phyloP scores from a whole-genome alignment of 2,113 vertebrate genomes.

The Sphyrna mokarran region DNA sequence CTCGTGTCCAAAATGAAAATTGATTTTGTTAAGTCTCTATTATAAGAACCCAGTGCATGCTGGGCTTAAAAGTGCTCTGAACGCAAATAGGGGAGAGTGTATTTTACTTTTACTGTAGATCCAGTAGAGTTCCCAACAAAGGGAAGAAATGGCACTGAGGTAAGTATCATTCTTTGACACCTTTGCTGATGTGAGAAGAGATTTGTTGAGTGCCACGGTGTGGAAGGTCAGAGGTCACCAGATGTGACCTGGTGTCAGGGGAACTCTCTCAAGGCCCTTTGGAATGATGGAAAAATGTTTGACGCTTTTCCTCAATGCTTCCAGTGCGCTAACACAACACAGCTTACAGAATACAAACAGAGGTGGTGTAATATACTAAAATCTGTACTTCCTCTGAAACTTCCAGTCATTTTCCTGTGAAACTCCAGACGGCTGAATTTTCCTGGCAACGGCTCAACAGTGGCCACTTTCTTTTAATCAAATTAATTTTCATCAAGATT shows the following conservation, averaged over 20 bases:
- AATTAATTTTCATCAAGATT: conserved; percentile 54
- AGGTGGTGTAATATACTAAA: conserved; percentile 68
- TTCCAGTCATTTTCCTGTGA: conserved; percentile 80
- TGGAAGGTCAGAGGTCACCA: conserved; percentile 49
- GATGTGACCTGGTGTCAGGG: conserved; percentile 52
- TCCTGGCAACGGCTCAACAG: conserved; percentile 78
- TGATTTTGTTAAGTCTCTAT: neutral
- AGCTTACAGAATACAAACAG: conserved; percentile 71
- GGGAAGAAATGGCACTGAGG: neutral
- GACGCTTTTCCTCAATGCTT: conserved; percentile 59
- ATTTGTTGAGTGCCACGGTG: neutral
- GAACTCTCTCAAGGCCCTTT: conserved; percentile 52
- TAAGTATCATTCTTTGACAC: conserved; percentile 20
- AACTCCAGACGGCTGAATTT: conserved; percentile 95
- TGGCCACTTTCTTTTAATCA: conserved; percentile 56
- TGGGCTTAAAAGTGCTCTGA: neutral
- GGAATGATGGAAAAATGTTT: conserved; percentile 63
- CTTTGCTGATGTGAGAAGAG: conserved; percentile 13
- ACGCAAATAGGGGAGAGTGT: neutral
- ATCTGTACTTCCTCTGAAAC: conserved; percentile 84
- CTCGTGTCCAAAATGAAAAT: neutral
- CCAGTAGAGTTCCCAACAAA: neutral
- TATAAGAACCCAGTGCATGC: neutral
- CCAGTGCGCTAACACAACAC: conserved; percentile 51
- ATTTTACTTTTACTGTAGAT: neutral